Evolutionary conservation across 2,888 invertebrate genomes (phyloP), one percentile per base, ranked within the genome.

Genomic region (Cryptosula pallasiana): DNA sequence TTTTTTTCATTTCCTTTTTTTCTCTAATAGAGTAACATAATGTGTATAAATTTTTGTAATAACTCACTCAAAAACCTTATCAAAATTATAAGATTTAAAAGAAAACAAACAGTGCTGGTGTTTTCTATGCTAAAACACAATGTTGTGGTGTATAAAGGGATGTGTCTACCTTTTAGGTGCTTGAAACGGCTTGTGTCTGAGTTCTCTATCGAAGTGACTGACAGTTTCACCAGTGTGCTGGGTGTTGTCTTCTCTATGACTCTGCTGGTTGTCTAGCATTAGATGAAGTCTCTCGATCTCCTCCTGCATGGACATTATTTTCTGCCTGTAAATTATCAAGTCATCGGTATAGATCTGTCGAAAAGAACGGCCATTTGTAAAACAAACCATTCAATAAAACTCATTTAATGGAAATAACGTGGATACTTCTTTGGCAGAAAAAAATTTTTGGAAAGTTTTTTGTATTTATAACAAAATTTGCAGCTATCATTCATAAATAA

Each of bases 1-100:
- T 75, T 36, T 77, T 77, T 71, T 78, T 77, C 73, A 69, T 1
- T 32, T 36, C 63, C 20, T 16, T 54, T 32, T 70, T 54, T 45
- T 70, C 55, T 54, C 70, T 70, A 70, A 63, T 13, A 45, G 45
- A 5, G 9, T 45, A 5, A 45, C 45, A 45, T 45, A 13, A 45
- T 45, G 20, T 45, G 45, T 45, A 13, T 45, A 45, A 5, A 45
- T 45, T 45, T 20, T 45, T 45, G 45, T 13, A 45, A 13, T 20
- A 45, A n/a, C n/a, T 45, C 45, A 45, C 5, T 45, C 20, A 45
- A 5, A 45, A 45, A 45, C 20, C 45, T 45, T 45, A 45, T 45
- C 45, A n/a, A n/a, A n/a, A n/a, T n/a, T n/a, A n/a, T n/a, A n/a
- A n/a, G n/a, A n/a, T n/a, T n/a, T n/a, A n/a, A n/a, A n/a, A n/a